These are phyloP conservation scores for Argyra leucocephala DNA, from an alignment of 2,888 invertebrate species.

Conservation along the genomic window DNA sequence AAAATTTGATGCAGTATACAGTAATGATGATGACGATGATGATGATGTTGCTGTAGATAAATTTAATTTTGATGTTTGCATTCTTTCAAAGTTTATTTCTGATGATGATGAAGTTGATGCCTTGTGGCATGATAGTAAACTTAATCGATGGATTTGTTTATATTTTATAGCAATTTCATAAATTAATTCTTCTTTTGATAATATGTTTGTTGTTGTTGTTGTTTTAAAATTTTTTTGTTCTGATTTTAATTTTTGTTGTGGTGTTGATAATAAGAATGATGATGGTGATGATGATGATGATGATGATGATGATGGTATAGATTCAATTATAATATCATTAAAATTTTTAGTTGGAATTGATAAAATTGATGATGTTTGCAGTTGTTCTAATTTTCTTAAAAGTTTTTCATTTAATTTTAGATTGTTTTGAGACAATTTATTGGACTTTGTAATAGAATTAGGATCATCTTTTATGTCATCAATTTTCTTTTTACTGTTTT, in stretches of 20 bases:
- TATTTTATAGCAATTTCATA: conserved; percentile 32
- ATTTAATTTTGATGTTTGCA: conserved; percentile 19
- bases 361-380: conserved; percentile 15
- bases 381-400: too few species aligned
- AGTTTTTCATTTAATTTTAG: too few species aligned
- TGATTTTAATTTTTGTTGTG: conserved; percentile 11
- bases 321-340: too few species aligned
- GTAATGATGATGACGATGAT: neutral
- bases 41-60: neutral
- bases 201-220: conserved; percentile 17
- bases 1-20: neutral
- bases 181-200: conserved; percentile 27
- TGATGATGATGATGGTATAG: conserved; percentile 12
- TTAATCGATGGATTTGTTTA: conserved; percentile 37
- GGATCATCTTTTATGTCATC: too few species aligned
- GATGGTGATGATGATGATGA: conserved; percentile 5
- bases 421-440: too few species aligned
- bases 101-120: neutral
- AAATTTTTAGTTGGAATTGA: conserved; percentile 23
- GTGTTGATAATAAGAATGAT: neutral
- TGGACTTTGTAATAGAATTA: too few species aligned
- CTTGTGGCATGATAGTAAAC: conserved; percentile 35
- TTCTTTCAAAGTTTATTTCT: conserved; percentile 6
- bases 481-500: too few species aligned
- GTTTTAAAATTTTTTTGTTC: conserved; percentile 12